A percentile compares a stretch with the other conserved stretches of the same genome.
Evolutionary conservation across 2,113 vertebrate species (phyloP).

Genomic region (Corvus moneduloides): DNA sequence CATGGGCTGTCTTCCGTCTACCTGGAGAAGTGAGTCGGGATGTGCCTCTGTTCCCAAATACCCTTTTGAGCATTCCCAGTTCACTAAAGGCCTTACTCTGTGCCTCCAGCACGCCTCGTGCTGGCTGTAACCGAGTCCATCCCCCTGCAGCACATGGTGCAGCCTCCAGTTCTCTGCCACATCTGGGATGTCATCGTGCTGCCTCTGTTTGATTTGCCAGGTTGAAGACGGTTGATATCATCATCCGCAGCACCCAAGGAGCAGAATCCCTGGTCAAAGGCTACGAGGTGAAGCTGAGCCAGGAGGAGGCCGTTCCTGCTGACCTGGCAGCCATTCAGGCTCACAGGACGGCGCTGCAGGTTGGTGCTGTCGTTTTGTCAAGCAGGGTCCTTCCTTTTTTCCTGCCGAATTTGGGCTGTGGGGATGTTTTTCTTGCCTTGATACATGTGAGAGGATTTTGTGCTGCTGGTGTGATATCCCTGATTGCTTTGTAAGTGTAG

Average conservation of each 20-base stretch:
- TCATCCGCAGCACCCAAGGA: conserved; percentile 82
- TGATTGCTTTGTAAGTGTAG: not conserved
- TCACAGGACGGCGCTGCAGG: conserved; percentile 79
- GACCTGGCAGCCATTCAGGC: conserved; percentile 81
- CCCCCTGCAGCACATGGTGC: fast-evolving
- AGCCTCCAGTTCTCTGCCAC: not conserved
- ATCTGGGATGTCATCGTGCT: fast-evolving
- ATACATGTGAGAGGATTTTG: fast-evolving
- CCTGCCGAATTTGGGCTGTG: not conserved
- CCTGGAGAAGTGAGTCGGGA: conserved; percentile 86
- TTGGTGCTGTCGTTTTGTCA: not conserved
- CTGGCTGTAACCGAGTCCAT: not conserved
- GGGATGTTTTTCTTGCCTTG: not conserved
- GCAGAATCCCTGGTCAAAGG: conserved; percentile 89
- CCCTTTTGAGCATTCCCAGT: fast-evolving
- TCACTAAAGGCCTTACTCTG: not conserved
- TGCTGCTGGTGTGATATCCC: not conserved
- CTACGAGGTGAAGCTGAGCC: conserved; percentile 89
- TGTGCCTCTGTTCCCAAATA: not conserved
- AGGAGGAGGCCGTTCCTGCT: conserved; percentile 89
- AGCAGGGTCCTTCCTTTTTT: not conserved
- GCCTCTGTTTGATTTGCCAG: conserved; percentile 57
- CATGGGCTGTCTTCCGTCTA: conserved; percentile 86
- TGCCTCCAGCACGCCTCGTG: fast-evolving
- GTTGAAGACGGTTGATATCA: conserved; percentile 87